A percentile compares a stretch with the other conserved stretches of the same genome.
Conservation (phyloP, 2,888 invertebrate genomes). For the Metallyticus violacea region DNA sequence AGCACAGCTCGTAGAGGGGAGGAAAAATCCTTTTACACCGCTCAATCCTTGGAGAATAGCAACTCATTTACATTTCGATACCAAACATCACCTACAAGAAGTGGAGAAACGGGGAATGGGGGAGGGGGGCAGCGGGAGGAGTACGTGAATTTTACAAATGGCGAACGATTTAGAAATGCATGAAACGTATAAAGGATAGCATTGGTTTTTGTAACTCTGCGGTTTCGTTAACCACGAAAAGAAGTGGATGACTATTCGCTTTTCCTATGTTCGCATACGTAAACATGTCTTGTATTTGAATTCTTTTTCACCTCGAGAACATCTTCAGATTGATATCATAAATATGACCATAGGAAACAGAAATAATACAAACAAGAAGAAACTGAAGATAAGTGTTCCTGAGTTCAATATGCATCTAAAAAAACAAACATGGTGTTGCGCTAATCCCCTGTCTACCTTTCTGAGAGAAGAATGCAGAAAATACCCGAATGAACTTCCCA, state of each 20-base stretch:
- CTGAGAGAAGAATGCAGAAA: too few species aligned
- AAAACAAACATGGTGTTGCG: too few species aligned
- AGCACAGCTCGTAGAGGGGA: background rate
- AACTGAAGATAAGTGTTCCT: background rate
- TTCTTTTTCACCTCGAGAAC: background rate
- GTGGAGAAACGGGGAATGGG: background rate
- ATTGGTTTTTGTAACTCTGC: background rate
- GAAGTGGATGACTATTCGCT: background rate
- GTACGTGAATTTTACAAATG: slow-evolving; percentile 21
- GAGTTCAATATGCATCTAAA: too few species aligned
- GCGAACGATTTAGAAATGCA: slow-evolving; percentile 27
- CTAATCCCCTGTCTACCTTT: too few species aligned
- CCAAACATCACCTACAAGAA: background rate
- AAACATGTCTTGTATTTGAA: background rate
- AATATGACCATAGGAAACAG: background rate
- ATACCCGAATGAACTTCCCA: too few species aligned
- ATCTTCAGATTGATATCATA: background rate
- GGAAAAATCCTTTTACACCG: slow-evolving; percentile 11
- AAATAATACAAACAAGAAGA: background rate
- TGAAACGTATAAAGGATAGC: slow-evolving; percentile 12
- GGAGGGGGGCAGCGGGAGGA: background rate
- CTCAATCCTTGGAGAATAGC: slow-evolving; percentile 17
- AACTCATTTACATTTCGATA: slow-evolving; percentile 24
- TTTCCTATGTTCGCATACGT: background rate
- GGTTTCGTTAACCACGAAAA: background rate